Conservation (phyloP, 2,888 invertebrate genomes). For the Phengaris arion region DNA sequence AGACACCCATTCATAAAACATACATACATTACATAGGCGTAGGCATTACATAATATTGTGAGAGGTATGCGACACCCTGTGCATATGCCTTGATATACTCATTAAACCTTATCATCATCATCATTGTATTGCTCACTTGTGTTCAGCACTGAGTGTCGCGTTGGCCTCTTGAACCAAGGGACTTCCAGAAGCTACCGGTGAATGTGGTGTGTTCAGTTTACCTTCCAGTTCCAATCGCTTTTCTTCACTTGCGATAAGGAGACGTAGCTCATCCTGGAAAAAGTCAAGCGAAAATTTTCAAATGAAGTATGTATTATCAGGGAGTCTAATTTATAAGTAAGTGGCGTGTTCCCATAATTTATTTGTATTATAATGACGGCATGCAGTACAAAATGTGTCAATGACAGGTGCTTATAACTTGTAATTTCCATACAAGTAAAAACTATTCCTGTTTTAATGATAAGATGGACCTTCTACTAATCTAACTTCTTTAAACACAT, state of each 20-base stretch:
- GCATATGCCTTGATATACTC: neutral
- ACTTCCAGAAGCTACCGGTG: slow-evolving; percentile 33
- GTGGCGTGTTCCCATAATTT: too few species aligned
- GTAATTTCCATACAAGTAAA: too few species aligned
- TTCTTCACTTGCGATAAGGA: slow-evolving; percentile 78
- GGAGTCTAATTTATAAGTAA: too few species aligned
- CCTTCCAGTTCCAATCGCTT: slow-evolving; percentile 68
- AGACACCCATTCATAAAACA: neutral
- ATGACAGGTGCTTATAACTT: too few species aligned
- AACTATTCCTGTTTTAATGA: too few species aligned
- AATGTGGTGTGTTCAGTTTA: slow-evolving; percentile 42
- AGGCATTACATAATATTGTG: neutral
- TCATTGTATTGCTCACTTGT: neutral
- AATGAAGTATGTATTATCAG: too few species aligned
- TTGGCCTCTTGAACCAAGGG: slow-evolving; percentile 28
- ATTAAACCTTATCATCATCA: neutral
- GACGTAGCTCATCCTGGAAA: slow-evolving; percentile 81
- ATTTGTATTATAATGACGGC: too few species aligned
- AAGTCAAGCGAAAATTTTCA: neutral
- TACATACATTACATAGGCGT: too few species aligned
- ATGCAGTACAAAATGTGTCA: too few species aligned
- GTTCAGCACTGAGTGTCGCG: slow-evolving; percentile 14
- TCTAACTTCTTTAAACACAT: too few species aligned
- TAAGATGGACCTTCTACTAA: too few species aligned
- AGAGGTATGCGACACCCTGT: neutral